Conservation (phyloP, 2,113 vertebrate genomes). For the Oreochromis tanganicae region DNA sequence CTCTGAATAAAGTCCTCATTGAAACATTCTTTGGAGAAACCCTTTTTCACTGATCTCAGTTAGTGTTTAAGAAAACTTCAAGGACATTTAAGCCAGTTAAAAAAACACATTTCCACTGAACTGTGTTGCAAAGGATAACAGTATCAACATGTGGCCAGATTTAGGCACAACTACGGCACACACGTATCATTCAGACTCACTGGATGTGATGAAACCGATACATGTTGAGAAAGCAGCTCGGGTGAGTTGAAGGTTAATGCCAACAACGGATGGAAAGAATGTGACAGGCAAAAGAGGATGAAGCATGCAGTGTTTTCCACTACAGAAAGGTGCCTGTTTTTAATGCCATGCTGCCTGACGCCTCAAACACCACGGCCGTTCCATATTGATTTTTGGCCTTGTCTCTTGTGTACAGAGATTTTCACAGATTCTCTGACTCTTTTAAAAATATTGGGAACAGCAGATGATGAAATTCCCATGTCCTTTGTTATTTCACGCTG, state of each 20-base stretch:
- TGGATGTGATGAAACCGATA: background rate
- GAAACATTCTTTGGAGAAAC: background rate
- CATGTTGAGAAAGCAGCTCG: background rate
- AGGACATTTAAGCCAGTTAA: background rate
- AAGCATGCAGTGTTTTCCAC: background rate
- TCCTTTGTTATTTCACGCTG: background rate
- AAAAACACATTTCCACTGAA: background rate
- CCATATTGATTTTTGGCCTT: background rate
- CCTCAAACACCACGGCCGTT: background rate
- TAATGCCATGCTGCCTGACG: background rate
- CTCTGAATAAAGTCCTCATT: background rate
- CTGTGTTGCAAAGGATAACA: background rate
- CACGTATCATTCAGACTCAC: background rate
- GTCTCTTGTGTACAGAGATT: background rate
- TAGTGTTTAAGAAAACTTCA: background rate
- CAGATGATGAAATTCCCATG: background rate
- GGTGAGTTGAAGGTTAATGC: background rate
- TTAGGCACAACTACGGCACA: background rate
- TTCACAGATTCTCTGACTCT: background rate
- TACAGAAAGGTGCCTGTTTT: background rate
- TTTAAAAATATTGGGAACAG: background rate
- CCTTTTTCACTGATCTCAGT: background rate
- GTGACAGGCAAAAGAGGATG: background rate
- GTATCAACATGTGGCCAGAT: background rate
- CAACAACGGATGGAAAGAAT: background rate